Evolutionary conservation across 1,140 invertebrate species (phyloP).

Genomic region (Cotesia vestalis): DNA sequence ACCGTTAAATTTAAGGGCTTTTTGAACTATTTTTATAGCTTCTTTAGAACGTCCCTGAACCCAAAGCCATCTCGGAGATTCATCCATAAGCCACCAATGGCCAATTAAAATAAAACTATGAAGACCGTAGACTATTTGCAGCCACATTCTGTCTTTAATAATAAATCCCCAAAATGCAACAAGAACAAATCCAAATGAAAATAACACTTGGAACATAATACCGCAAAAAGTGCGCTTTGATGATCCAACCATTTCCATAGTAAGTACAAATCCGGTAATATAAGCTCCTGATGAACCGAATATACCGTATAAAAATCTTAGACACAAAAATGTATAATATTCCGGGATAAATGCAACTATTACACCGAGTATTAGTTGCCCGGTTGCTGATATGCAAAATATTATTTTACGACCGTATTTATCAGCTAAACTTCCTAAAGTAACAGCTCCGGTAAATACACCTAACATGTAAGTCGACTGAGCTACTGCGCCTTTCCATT

Average conservation of each 20-base stretch:
- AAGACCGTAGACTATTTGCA: constrained; percentile 83
- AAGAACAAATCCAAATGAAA: constrained; percentile 83
- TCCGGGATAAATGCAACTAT: constrained; percentile 78
- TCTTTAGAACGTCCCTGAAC: constrained; percentile 77
- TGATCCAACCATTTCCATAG: constrained; percentile 87
- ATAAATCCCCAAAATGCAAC: constrained; percentile 84
- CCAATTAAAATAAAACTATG: constrained; percentile 77
- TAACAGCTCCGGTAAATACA: constrained; percentile 85
- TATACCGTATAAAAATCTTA: constrained; percentile 80
- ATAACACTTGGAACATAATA: constrained; percentile 80
- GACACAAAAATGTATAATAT: constrained; percentile 75
- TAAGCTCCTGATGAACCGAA: constrained; percentile 86
- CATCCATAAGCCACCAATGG: constrained; percentile 88
- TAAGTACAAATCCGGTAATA: constrained; percentile 84
- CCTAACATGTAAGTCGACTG: constrained; percentile 89
- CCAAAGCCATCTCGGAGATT: constrained; percentile 87
- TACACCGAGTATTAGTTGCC: constrained; percentile 78
- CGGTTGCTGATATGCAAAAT: constrained; percentile 77
- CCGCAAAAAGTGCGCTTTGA: constrained; percentile 84
- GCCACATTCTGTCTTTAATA: constrained; percentile 76
- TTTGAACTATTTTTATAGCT: constrained; percentile 77
- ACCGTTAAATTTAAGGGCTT: constrained; percentile 76
- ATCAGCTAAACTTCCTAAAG: constrained; percentile 86
- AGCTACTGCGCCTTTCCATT: constrained; percentile 83
- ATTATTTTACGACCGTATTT: constrained; percentile 84